Evolutionary conservation across 2,888 invertebrate genomes (phyloP).

Genomic region (Ashinkailepas kermadecensis): DNA sequence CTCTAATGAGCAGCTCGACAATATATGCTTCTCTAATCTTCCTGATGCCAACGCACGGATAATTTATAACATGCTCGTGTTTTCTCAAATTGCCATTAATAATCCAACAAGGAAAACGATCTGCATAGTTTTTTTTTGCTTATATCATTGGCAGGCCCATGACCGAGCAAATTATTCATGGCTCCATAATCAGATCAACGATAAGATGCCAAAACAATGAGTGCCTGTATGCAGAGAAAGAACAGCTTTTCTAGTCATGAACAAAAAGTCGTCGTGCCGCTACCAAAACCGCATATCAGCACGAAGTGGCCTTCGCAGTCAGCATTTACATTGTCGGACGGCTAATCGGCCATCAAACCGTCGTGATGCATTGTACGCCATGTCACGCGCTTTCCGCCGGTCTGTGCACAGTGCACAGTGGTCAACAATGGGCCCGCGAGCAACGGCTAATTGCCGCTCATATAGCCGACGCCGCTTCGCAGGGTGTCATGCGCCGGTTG

Average conservation of each 20-base stretch:
- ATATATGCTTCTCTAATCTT: no score
- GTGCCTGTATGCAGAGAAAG: background rate
- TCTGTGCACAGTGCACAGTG: background rate
- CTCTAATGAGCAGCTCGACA: no score
- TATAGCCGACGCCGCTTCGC: background rate
- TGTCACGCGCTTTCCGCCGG: background rate
- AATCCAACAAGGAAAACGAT: no score
- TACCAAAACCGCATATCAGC: background rate
- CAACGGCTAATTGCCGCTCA: background rate
- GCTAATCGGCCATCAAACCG: background rate
- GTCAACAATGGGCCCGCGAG: background rate
- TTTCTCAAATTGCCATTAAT: no score
- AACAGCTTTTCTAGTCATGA: background rate
- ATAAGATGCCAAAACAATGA: background rate
- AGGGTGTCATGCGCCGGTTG: background rate
- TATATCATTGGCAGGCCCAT: no score
- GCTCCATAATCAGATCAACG: background rate
- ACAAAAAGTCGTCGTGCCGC: background rate
- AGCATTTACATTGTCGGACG: background rate
- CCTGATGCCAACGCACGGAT: no score
- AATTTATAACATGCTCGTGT: no score
- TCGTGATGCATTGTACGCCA: background rate
- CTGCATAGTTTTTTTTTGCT: no score
- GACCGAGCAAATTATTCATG: no score
- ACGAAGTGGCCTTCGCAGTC: background rate